Evolutionary conservation across 2,113 vertebrate genomes (phyloP).

Genomic region (Zosterops lateralis): DNA sequence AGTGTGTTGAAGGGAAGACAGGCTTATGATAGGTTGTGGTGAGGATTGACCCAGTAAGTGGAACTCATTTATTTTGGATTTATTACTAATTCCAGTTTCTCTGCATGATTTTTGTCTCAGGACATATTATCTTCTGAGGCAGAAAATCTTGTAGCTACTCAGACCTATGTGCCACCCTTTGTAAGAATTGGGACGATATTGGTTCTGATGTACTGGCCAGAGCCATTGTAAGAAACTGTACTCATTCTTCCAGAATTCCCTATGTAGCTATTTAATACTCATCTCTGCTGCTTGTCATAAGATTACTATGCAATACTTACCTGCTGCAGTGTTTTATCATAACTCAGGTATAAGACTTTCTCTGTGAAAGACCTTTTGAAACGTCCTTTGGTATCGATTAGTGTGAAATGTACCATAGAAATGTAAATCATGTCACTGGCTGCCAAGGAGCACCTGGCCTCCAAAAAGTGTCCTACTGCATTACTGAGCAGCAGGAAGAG

Average conservation of each 20-base stretch:
- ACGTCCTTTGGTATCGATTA: slow-evolving; percentile 16
- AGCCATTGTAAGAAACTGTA: background rate
- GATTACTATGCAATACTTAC: background rate
- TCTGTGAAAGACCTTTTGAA: background rate
- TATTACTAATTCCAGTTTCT: background rate
- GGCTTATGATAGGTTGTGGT: background rate
- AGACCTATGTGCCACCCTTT: background rate
- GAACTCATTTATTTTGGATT: slow-evolving; percentile 22
- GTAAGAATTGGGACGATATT: background rate
- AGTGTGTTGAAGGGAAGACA: background rate
- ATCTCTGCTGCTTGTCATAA: background rate
- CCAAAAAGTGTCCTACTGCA: background rate
- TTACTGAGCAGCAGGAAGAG: background rate
- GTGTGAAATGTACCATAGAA: background rate
- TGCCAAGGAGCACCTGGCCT: background rate
- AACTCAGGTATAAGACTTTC: background rate
- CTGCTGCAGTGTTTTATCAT: background rate
- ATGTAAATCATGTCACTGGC: background rate
- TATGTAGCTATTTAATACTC: background rate
- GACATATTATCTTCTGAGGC: background rate
- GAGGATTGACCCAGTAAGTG: background rate
- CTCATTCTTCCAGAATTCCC: background rate
- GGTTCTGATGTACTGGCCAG: background rate
- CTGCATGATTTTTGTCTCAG: background rate
- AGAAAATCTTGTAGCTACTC: background rate